phyloP scores from a whole-genome alignment of 2,888 invertebrate species.

The Melanostoma mellinum region DNA sequence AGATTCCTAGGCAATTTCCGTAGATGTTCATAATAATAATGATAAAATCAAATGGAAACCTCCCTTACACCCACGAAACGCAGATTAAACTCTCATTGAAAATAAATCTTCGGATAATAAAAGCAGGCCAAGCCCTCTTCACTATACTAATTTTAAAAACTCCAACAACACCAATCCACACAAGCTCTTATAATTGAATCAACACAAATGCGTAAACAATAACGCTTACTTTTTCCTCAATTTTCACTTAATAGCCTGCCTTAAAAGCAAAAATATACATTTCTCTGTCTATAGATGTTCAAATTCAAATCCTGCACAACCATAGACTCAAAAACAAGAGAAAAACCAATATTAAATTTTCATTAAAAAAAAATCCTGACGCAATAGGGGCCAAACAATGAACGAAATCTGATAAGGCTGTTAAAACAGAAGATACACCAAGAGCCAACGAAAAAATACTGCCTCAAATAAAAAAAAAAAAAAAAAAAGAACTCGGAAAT shows the following conservation, averaged over 20 bases:
- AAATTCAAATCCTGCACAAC: constrained; percentile 9
- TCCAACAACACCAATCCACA: constrained; percentile 11
- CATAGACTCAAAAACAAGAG: constrained; percentile 25
- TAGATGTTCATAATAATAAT: constrained; percentile 19
- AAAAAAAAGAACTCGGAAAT: constrained; percentile 31
- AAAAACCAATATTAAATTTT: constrained; percentile 28
- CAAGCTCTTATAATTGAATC: constrained; percentile 33
- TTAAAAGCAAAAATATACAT: constrained; percentile 12
- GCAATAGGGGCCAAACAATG: constrained; percentile 44
- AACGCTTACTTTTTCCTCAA: constrained; percentile 12
- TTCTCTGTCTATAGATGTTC: background rate
- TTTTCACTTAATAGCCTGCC: too few species aligned
- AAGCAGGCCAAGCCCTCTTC: background rate
- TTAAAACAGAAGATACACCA: constrained; percentile 48
- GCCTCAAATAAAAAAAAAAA: constrained; percentile 28
- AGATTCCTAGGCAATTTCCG: constrained; percentile 8
- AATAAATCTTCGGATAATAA: constrained; percentile 25
- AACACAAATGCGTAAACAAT: constrained; percentile 43
- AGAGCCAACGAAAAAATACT: constrained; percentile 2
- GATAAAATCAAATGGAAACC: constrained; percentile 18
- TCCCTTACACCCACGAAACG: constrained; percentile 6
- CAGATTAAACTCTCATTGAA: constrained; percentile 37
- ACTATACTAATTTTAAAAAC: background rate
- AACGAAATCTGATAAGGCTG: constrained; percentile 65
- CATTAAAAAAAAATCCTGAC: constrained; percentile 57